Evolutionary conservation across 2,888 invertebrate species (phyloP).

Genomic region (Tineola bisselliella): DNA sequence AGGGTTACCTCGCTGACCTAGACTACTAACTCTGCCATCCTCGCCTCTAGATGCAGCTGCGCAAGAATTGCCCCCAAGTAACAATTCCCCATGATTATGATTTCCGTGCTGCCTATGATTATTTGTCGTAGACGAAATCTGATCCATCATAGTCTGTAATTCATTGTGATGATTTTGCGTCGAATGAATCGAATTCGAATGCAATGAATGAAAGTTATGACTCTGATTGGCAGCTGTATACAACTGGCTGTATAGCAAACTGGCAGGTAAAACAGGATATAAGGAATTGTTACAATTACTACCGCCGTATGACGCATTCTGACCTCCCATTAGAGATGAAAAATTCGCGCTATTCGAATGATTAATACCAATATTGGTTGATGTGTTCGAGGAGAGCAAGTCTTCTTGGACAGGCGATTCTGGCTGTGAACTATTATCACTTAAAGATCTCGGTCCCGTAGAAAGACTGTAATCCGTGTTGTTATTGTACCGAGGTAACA

Average conservation of each 20-base stretch:
- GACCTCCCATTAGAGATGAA: slow-evolving; percentile 71
- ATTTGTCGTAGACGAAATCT: slow-evolving; percentile 73
- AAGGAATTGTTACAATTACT: slow-evolving; percentile 77
- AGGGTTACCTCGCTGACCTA: slow-evolving; percentile 69
- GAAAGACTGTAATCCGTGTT: slow-evolving; percentile 73
- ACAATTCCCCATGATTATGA: slow-evolving; percentile 51
- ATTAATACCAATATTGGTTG: slow-evolving; percentile 69
- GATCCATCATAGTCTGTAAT: slow-evolving; percentile 80
- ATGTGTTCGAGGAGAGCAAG: slow-evolving; percentile 71
- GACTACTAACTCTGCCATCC: slow-evolving; percentile 65
- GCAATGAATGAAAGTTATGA: slow-evolving; percentile 76
- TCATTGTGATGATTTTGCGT: slow-evolving; percentile 75
- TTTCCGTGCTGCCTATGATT: slow-evolving; percentile 59
- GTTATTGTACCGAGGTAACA: slow-evolving; percentile 74
- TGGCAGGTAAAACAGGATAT: slow-evolving; percentile 82
- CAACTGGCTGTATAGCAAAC: slow-evolving; percentile 83
- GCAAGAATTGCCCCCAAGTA: slow-evolving; percentile 67
- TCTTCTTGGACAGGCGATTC: slow-evolving; percentile 87
- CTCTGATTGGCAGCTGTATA: slow-evolving; percentile 82
- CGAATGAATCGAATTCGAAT: slow-evolving; percentile 72
- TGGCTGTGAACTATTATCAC: slow-evolving; percentile 84
- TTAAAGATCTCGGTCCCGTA: slow-evolving; percentile 78
- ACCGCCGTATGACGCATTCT: slow-evolving; percentile 67
- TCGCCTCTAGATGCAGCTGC: slow-evolving; percentile 69
- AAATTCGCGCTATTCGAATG: slow-evolving; percentile 72